Evolutionary conservation across 2,113 vertebrate genomes (phyloP), one percentile per base, ranked within the genome.

Genomic region (Rana temporaria): DNA sequence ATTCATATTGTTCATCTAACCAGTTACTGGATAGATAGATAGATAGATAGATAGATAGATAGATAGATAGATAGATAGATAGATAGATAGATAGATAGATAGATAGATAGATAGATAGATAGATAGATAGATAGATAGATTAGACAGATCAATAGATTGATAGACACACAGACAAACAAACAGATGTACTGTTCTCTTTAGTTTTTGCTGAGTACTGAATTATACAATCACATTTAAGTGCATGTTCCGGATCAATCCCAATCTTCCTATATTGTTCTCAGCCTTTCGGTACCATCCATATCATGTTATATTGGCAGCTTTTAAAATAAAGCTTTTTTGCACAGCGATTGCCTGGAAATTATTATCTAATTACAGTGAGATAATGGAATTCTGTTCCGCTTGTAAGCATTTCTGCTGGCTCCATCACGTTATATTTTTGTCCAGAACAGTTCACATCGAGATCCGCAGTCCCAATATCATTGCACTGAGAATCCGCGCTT

Each of bases 281-380:
- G 66, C 34, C 52, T 70, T 80, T 70, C 17, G 15, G 30, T 70
- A 60, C n/a, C 55, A 24, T 62, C 20, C 66, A 48, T 38, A 70
- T 80, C 78, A 80, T 80, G 66, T 56, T 24, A 56, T 80, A 80
- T 80, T 80, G 78, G 66, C 78, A 80, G 66, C 78, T 80, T 70
- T 80, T 80, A 80, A 70, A 70, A 70, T 70, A 80, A 80, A 70
- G 53, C 55, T 80, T 80, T 38, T 80, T 80, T 68, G 20, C 9
- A 17, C 79, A 81, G 79, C 72, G 67, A 72, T 64, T 63, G 79
- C 68, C 79, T 72, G 57, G 34, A 81, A 81, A 81, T 81, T 81
- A 72, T 81, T 63, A 81, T 81, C 79, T 81, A 81, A 81, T 81
- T 72, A 72, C 68, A 60, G 56, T 26, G 68, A 70, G 79, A 81